Evolutionary conservation across 2,113 vertebrate genomes (phyloP).

Genomic region (Solea solea): DNA sequence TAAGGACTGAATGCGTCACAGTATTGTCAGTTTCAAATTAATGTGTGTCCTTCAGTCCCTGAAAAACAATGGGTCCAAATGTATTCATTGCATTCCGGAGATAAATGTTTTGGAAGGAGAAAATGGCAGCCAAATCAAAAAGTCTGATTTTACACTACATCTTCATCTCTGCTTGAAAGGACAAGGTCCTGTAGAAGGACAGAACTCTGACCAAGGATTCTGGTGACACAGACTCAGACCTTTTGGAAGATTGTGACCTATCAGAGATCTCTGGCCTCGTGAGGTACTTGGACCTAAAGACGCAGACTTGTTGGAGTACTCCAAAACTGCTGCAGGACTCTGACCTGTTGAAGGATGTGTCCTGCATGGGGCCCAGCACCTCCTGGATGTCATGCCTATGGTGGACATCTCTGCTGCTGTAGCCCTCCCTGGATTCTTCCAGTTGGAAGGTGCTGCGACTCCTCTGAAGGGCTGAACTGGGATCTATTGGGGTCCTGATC

Average conservation of each 20-base stretch:
- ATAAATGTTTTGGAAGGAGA: no score
- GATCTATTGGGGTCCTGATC: conserved; percentile 54
- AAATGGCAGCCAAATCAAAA: no score
- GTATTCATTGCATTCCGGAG: no score
- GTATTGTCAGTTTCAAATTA: no score
- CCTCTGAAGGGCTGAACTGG: conserved; percentile 75
- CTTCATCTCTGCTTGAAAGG: no score
- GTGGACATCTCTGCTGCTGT: conserved; percentile 60
- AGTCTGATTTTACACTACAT: no score
- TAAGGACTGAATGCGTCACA: no score
- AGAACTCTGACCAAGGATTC: conserved; percentile 43
- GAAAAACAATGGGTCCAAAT: no score
- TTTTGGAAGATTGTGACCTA: not conserved
- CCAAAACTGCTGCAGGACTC: no score
- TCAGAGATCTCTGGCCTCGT: not conserved
- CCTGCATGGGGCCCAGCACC: conserved; percentile 70
- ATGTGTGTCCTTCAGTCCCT: no score
- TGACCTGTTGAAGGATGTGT: conserved; percentile 79
- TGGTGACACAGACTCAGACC: not conserved
- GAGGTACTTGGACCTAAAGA: no score
- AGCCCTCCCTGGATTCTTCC: conserved; percentile 53
- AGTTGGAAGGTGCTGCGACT: conserved; percentile 90
- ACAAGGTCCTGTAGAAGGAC: no score
- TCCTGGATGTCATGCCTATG: conserved; percentile 75
- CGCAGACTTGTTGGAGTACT: not conserved